These are phyloP conservation scores for Gasterosteus nipponicus DNA, from an alignment of 2,113 vertebrate species.

Conservation along the genomic window DNA sequence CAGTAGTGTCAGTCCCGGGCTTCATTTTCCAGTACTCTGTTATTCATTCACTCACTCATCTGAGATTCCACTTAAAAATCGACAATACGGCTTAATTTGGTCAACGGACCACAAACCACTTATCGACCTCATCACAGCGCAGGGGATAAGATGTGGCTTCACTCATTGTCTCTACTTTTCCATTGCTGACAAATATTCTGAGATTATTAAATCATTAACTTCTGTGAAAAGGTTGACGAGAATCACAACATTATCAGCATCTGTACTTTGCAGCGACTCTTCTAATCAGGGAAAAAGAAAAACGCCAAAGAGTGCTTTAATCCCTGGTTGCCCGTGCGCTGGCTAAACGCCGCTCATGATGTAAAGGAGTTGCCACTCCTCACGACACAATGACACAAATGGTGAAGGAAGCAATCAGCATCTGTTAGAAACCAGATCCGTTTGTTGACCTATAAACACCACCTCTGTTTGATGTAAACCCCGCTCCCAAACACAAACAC, in stretches of 20 bases:
- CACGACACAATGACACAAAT: background rate
- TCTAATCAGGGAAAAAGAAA: background rate
- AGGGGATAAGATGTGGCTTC: background rate
- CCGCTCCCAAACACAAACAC: background rate
- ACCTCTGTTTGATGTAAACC: slow-evolving; percentile 63
- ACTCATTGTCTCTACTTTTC: background rate
- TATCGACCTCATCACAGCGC: background rate
- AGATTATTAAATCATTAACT: background rate
- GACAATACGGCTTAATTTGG: slow-evolving; percentile 20
- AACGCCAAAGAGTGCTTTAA: background rate
- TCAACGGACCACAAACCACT: background rate
- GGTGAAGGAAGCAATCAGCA: background rate
- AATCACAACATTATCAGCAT: no score
- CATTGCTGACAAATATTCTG: background rate
- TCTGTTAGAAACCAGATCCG: slow-evolving; percentile 12
- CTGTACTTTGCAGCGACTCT: background rate
- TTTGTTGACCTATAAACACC: slow-evolving; percentile 54
- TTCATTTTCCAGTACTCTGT: background rate
- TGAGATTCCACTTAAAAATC: slow-evolving; percentile 19
- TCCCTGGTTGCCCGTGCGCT: background rate
- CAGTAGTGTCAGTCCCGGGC: background rate
- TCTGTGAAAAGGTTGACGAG: background rate
- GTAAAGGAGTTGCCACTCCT: background rate
- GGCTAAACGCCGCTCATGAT: background rate
- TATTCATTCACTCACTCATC: slow-evolving; percentile 16